Percentiles rank a stretch among this genome's conserved stretches.
Conservation (phyloP, 2,888 invertebrate genomes). For the Cosmorhoe ocellata region DNA sequence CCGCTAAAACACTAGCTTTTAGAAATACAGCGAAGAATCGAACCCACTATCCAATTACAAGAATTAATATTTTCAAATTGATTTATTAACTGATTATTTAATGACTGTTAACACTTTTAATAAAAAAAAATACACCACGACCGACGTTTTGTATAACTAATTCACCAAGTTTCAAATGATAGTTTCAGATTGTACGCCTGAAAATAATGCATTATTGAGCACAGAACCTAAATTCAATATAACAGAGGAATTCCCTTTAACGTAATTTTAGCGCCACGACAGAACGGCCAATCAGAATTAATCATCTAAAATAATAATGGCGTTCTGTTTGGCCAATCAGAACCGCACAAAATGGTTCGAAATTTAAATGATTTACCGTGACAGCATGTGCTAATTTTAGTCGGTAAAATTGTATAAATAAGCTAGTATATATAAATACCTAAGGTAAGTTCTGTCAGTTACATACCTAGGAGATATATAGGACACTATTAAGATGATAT, state of each 20-base stretch:
- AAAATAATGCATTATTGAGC: constrained; percentile 19
- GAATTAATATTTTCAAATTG: constrained; percentile 1
- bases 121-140: constrained; percentile 3
- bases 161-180: constrained; percentile 32
- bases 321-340: background rate
- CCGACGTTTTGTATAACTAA: background rate
- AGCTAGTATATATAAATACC: background rate
- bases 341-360: too few species aligned
- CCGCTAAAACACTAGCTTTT: too few species aligned
- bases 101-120: constrained; percentile 1
- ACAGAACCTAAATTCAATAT: background rate
- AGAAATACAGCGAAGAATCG: too few species aligned
- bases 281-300: background rate
- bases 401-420: background rate
- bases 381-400: too few species aligned
- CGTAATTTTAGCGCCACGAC: background rate
- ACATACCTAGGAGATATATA: constrained; percentile 28
- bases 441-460: background rate
- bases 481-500: constrained; percentile 38
- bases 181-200: constrained; percentile 29
- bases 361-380: too few species aligned
- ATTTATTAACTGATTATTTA: constrained; percentile 12
- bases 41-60: background rate
- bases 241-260: too few species aligned
- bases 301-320: background rate